phyloP scores from a whole-genome alignment of 2,113 vertebrate genomes.

The Struthidea cinerea region DNA sequence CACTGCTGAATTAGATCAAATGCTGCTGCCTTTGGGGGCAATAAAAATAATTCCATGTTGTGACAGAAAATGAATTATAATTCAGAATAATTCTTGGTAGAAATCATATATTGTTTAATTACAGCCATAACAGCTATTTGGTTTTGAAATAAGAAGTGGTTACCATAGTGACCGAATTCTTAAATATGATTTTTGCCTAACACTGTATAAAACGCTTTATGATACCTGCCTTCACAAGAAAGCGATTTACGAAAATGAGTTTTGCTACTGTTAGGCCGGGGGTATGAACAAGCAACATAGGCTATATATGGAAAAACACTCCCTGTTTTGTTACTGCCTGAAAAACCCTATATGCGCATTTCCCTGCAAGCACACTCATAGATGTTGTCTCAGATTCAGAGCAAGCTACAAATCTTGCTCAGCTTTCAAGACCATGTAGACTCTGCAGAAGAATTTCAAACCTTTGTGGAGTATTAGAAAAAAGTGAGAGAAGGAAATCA shows the following conservation, averaged over 20 bases:
- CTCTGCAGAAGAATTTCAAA: background rate
- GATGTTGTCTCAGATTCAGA: background rate
- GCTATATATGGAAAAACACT: background rate
- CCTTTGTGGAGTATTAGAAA: background rate
- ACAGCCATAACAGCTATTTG: background rate
- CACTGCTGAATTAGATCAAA: background rate
- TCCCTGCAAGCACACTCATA: background rate
- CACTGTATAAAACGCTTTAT: background rate
- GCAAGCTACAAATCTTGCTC: background rate
- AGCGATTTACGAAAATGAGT: background rate
- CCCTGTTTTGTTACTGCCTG: background rate
- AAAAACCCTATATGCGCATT: background rate
- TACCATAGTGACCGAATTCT: slow-evolving; percentile 62
- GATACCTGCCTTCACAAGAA: slow-evolving; percentile 17
- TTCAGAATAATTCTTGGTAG: slow-evolving; percentile 3
- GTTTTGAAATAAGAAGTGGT: slow-evolving; percentile 50
- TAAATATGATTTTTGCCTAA: slow-evolving; percentile 41
- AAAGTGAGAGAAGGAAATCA: background rate
- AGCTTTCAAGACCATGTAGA: background rate
- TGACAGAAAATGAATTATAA: background rate
- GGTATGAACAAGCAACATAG: background rate
- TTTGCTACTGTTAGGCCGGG: background rate
- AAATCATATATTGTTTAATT: slow-evolving; percentile 35
- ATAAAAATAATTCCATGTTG: background rate
- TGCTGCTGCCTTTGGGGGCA: background rate